These are phyloP conservation scores for Pentalonia nigronervosa DNA, from an alignment of 1,140 invertebrate species.

Conservation along the genomic window DNA sequence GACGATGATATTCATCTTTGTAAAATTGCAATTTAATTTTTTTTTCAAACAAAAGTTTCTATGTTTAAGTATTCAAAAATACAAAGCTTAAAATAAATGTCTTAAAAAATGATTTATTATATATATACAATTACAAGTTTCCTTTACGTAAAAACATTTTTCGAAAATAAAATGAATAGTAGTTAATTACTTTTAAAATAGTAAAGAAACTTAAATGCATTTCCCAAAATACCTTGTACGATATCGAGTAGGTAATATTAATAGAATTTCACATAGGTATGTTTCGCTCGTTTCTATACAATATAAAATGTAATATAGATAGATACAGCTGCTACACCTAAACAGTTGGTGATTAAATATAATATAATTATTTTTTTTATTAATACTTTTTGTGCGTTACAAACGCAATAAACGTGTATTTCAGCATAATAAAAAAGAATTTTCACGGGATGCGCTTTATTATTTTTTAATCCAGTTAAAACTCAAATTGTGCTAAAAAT, in stretches of 20 bases:
- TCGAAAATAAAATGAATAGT: neutral
- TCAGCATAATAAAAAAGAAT: neutral
- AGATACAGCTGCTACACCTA: neutral
- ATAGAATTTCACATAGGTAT: neutral
- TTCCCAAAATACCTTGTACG: neutral
- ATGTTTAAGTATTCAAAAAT: neutral
- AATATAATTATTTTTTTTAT: neutral
- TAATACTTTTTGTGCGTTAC: neutral
- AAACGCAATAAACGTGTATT: too few relatives aligned
- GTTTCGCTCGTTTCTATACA: neutral
- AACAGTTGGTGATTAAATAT: neutral
- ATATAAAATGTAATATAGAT: too few relatives aligned
- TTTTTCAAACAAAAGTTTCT: neutral
- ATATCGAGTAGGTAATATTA: neutral
- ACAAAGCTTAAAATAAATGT: neutral
- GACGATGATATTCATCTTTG: neutral
- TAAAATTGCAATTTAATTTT: neutral
- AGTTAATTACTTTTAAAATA: neutral
- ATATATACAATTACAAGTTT: neutral
- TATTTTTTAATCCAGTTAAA: conserved; percentile 11
- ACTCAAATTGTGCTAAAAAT: neutral
- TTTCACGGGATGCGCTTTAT: neutral
- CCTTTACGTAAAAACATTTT: neutral
- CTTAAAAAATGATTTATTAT: too few relatives aligned
- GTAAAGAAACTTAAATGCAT: neutral